Conservation (phyloP, 1,140 invertebrate genomes). For the Asbolus verrucosus region DNA sequence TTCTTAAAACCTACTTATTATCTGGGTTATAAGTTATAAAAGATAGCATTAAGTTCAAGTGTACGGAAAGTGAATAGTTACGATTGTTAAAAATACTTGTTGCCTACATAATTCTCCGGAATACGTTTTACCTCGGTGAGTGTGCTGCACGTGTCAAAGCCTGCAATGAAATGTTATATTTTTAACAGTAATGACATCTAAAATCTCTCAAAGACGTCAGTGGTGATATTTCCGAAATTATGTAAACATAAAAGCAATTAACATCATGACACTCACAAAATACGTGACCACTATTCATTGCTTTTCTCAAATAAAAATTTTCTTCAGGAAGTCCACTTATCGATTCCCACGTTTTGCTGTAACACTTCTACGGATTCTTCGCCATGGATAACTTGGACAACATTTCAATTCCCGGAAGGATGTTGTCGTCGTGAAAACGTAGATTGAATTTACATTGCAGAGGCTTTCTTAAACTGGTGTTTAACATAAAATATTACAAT, state of each 20-base stretch:
- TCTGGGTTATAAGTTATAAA: constrained; percentile 27
- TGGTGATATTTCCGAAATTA: constrained; percentile 24
- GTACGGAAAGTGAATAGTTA: constrained; percentile 36
- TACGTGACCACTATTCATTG: constrained; percentile 22
- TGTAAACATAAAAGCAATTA: constrained; percentile 14
- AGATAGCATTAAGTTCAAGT: constrained; percentile 9
- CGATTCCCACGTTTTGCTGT: constrained; percentile 28
- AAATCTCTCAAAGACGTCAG: constrained; percentile 8
- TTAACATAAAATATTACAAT: too few species aligned
- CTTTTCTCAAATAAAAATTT: constrained; percentile 12
- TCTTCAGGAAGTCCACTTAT: background rate
- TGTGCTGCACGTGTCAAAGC: background rate
- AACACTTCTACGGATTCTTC: constrained; percentile 3
- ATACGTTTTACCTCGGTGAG: constrained; percentile 1
- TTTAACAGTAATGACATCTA: background rate
- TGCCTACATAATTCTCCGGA: background rate
- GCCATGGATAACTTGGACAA: background rate
- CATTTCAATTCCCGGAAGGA: background rate
- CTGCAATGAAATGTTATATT: background rate
- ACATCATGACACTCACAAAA: constrained; percentile 18
- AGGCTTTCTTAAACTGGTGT: too few species aligned
- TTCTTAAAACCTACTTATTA: constrained; percentile 39
- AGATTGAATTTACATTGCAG: background rate
- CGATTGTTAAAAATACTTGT: constrained; percentile 10
- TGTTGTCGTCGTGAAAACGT: background rate